Evolutionary conservation across 2,113 vertebrate species (phyloP).

Genomic region (Colius striatus): DNA sequence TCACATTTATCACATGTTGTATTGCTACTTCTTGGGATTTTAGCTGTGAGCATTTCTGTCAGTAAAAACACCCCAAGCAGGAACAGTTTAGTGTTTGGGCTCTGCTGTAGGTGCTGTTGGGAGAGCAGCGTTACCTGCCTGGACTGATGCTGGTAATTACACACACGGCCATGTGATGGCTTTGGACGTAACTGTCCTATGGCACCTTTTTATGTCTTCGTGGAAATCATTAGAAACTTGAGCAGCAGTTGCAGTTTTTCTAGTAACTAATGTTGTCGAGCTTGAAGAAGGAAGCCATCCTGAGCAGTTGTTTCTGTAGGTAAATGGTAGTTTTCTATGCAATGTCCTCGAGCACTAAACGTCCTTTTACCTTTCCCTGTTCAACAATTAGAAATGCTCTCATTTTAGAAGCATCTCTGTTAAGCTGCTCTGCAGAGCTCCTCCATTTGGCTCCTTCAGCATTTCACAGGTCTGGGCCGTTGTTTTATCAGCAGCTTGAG

Average conservation of each 20-base stretch:
- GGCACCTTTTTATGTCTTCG: neutral
- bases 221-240: neutral
- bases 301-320: neutral
- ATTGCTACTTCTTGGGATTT: neutral
- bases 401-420: neutral
- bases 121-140: neutral
- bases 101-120: neutral
- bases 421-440: neutral
- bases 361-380: neutral
- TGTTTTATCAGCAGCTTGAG: neutral
- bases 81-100: neutral
- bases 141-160: neutral
- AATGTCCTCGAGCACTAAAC: neutral
- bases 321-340: neutral
- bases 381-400: neutral
- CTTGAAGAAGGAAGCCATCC: neutral
- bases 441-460: neutral
- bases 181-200: neutral
- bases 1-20: neutral
- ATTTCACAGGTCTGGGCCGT: neutral
- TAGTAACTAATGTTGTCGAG: neutral
- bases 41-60: neutral
- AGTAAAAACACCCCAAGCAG: neutral
- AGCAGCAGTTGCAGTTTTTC: neutral
- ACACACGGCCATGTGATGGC: neutral